Evolutionary conservation across 2,113 vertebrate species (phyloP).

Genomic region (Steatornis caripensis): DNA sequence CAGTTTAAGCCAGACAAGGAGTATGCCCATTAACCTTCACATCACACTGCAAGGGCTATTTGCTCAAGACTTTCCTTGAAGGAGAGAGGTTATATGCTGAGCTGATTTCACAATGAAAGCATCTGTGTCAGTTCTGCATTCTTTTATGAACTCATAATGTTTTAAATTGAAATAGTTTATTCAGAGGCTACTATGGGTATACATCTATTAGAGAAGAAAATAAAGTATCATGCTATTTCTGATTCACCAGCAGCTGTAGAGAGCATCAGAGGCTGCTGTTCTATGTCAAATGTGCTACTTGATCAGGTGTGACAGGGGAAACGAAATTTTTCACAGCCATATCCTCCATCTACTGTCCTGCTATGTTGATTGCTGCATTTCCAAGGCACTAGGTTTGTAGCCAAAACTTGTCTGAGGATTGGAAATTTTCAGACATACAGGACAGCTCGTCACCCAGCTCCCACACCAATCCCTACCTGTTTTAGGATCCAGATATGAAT

Average conservation of each 20-base stretch:
- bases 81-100: background rate
- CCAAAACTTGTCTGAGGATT: background rate
- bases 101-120: background rate
- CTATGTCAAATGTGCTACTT: background rate
- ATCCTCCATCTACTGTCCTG: background rate
- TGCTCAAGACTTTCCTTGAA: background rate
- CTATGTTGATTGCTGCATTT: background rate
- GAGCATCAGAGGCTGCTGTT: background rate
- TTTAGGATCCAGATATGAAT: background rate
- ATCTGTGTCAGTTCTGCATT: background rate
- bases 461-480: background rate
- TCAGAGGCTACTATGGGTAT: background rate
- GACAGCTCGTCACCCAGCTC: background rate
- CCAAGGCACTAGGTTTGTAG: background rate
- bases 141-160: background rate
- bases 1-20: background rate
- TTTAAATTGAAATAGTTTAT: slow-evolving; percentile 29
- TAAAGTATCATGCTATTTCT: background rate
- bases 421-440: background rate
- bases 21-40: background rate
- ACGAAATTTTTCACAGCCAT: background rate
- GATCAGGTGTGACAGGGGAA: background rate
- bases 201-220: background rate
- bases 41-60: background rate
- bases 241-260: background rate